These are phyloP conservation scores for Diarsia brunnea DNA, from an alignment of 2,888 invertebrate species.

Conservation along the genomic window DNA sequence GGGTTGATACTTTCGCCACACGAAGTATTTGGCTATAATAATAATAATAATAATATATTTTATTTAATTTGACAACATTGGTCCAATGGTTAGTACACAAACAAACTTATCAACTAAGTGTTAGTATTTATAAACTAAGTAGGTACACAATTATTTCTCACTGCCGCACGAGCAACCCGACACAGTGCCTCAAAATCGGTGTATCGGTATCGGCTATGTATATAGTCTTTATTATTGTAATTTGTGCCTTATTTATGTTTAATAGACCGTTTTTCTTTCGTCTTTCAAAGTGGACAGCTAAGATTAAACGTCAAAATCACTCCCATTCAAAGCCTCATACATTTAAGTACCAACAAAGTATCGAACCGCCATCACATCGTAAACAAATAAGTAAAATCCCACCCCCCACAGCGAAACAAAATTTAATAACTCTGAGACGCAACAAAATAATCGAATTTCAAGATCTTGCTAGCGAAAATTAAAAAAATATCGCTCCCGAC, in stretches of 20 bases:
- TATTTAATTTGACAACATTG: too few species aligned
- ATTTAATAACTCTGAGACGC: constrained; percentile 83
- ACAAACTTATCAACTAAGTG: too few species aligned
- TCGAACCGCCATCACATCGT: constrained; percentile 62
- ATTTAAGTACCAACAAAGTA: constrained; percentile 50
- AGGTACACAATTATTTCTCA: too few species aligned
- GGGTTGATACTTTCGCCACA: too few species aligned
- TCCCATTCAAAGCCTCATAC: constrained; percentile 4
- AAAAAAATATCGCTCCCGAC: constrained; percentile 86
- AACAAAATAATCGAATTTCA: constrained; percentile 86
- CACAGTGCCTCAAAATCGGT: too few species aligned
- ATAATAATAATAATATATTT: too few species aligned
- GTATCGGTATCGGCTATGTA: too few species aligned
- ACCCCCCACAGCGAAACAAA: constrained; percentile 77
- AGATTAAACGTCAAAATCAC: constrained; percentile 39
- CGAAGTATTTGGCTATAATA: background rate
- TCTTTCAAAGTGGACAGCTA: background rate
- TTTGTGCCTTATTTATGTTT: background rate
- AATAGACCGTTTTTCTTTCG: background rate
- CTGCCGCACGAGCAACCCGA: too few species aligned
- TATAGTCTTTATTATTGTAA: background rate
- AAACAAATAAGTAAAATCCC: constrained; percentile 69
- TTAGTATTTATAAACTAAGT: too few species aligned
- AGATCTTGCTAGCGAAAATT: constrained; percentile 88
- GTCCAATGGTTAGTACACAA: too few species aligned